These are phyloP conservation scores for Bradypodion pumilum DNA, from an alignment of 2,797 vertebrate genomes.

Conservation along the genomic window DNA sequence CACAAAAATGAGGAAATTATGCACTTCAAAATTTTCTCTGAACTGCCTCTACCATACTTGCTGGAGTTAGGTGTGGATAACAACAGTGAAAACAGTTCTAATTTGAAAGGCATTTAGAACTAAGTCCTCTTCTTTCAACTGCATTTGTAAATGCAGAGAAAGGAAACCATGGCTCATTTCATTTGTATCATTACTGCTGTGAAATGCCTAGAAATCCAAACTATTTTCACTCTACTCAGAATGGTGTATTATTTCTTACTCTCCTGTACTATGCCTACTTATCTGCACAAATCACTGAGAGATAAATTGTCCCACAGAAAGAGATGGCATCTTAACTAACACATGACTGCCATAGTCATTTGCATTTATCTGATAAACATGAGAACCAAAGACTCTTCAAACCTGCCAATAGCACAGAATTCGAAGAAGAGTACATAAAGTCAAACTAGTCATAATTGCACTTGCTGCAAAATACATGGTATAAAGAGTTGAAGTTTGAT, in stretches of 20 bases:
- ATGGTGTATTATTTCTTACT: not conserved
- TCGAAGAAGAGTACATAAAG: not conserved
- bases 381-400: not conserved
- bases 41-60: not conserved
- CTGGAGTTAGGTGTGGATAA: not conserved
- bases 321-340: not conserved
- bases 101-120: not conserved
- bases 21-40: not conserved
- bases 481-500: not conserved
- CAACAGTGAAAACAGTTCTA: not conserved
- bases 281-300: not conserved
- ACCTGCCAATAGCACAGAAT: not conserved
- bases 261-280: not conserved
- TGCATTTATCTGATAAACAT: not conserved
- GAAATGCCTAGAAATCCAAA: constrained; percentile 21
- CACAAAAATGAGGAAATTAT: not conserved
- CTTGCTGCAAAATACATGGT: not conserved
- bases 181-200: constrained; percentile 3
- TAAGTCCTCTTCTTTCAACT: not conserved
- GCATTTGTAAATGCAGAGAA: not conserved
- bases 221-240: not conserved
- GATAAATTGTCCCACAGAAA: not conserved
- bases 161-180: not conserved
- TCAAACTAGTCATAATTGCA: not conserved
- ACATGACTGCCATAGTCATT: accelerated